A percentile compares a stretch with the other conserved stretches of the same genome.
Conservation (phyloP, 2,888 invertebrate species). For the Invenusta paracnida region DNA sequence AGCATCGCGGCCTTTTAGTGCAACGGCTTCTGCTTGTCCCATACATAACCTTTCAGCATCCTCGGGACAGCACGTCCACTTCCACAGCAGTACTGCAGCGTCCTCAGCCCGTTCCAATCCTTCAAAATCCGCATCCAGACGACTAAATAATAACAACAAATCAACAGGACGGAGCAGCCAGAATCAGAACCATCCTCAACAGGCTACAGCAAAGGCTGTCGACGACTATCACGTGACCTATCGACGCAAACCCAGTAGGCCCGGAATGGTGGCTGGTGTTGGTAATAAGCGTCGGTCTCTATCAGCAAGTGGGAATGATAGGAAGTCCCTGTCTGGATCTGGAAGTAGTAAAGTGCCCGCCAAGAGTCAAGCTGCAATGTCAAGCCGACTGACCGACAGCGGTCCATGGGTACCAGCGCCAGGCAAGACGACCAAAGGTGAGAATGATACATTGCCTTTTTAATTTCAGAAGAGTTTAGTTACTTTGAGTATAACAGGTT, state of each 20-base stretch:
- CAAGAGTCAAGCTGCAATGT: neutral
- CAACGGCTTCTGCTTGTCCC: too few relatives aligned
- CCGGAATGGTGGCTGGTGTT: slow-evolving; percentile 36
- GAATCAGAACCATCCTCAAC: neutral
- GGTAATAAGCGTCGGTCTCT: neutral
- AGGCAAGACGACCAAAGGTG: slow-evolving; percentile 53
- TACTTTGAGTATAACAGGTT: too few relatives aligned
- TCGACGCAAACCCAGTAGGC: neutral
- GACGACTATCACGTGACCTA: slow-evolving; percentile 4
- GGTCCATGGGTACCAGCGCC: slow-evolving; percentile 59
- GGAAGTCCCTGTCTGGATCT: neutral
- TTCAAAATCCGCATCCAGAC: too few relatives aligned
- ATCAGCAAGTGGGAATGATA: neutral
- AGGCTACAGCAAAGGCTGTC: neutral
- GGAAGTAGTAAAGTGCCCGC: neutral
- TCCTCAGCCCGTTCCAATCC: too few relatives aligned
- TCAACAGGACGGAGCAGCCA: too few relatives aligned
- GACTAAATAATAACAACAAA: too few relatives aligned
- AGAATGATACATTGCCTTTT: too few relatives aligned
- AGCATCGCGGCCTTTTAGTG: too few relatives aligned
- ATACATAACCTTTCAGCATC: too few relatives aligned
- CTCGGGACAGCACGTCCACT: neutral
- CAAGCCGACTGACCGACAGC: neutral
- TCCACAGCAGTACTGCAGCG: slow-evolving; percentile 8
- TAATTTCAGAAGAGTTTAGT: too few relatives aligned